phyloP scores from a whole-genome alignment of 2,797 vertebrate species.

The Danio tinwini region DNA sequence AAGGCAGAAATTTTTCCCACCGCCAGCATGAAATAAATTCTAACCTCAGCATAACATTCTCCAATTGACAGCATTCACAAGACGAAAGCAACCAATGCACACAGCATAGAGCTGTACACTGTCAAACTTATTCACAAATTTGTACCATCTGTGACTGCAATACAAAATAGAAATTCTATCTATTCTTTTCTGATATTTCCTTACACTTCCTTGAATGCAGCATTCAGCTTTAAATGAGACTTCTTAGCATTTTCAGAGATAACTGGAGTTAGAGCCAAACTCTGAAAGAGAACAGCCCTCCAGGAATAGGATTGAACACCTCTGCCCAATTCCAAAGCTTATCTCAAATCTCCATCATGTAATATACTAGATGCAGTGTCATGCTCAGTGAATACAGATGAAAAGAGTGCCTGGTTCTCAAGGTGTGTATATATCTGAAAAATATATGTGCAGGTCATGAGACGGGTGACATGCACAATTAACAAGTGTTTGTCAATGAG shows the following conservation, averaged over 20 bases:
- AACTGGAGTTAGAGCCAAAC: background rate
- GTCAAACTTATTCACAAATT: no score
- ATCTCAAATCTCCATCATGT: conserved; percentile 46
- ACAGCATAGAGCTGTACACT: no score
- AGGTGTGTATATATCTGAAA: background rate
- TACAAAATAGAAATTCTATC: no score
- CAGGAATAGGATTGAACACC: background rate
- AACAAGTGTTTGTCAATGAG: background rate
- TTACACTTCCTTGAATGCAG: background rate
- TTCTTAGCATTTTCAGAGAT: no score
- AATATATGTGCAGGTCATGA: conserved; percentile 41
- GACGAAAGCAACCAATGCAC: no score
- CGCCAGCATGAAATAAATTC: no score
- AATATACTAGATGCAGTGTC: conserved; percentile 49
- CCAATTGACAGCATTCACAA: no score
- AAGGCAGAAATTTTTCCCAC: no score
- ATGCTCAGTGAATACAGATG: conserved; percentile 51
- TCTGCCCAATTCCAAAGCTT: background rate
- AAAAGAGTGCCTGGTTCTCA: conserved; percentile 11
- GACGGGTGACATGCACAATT: conserved; percentile 50
- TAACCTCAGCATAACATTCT: no score
- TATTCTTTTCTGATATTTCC: no score
- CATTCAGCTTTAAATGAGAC: background rate
- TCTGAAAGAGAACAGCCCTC: background rate
- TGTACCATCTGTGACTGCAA: no score